Base-by-base conservation (phyloP, 2,888 invertebrate species). In the Heliconius ethilla region DNA sequence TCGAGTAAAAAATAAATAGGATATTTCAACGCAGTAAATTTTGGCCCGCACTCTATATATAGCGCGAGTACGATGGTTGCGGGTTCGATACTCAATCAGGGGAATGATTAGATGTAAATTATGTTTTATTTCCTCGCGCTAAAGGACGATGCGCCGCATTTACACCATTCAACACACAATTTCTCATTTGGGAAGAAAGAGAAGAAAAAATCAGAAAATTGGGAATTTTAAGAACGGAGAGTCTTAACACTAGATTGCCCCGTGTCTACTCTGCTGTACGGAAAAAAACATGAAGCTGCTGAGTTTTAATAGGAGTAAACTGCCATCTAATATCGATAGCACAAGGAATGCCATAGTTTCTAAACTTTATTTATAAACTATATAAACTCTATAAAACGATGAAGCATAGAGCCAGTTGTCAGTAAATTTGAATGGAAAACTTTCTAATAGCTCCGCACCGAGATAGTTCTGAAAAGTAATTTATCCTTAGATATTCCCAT, bases 381-480 rank as follows among this genome's bases (percentile, higher is more conserved):
- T 40, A 40, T 40, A 59, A 70, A 72, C 55, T 72, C 55, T 3
- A 59, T 70, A 51, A 29, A 55, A 55, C 18, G 29, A 55, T 72
- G 70, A n/a, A 5, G 15, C 22, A 55, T 72, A 33, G 33, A 72
- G 55, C 29, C 51, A 51, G 29, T 55, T 59, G 33, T 72, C 18
- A 5, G 22, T 29, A 6, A 70, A 15, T 72, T 72, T 55, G 70
- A 72, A 33, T 72, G 33, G 33, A 59, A 72, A 55, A 72, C n/a
- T 29, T 72, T 59, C 55, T 22, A 72, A 72, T 70, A 11, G 29
- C 55, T 70, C n/a, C n/a, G 33, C 51, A 55, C 11, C 70, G 55
- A 51, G 55, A 70, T 70, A 51, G 70, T 72, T 33, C 55, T 72
- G 11, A 59, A 6, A 59, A 33, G 55, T 59, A 72, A 72, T 72